Percentiles rank a stretch among this genome's conserved stretches.
Evolutionary conservation across 1,140 invertebrate genomes (phyloP).

Genomic region (Drosophila elegans): DNA sequence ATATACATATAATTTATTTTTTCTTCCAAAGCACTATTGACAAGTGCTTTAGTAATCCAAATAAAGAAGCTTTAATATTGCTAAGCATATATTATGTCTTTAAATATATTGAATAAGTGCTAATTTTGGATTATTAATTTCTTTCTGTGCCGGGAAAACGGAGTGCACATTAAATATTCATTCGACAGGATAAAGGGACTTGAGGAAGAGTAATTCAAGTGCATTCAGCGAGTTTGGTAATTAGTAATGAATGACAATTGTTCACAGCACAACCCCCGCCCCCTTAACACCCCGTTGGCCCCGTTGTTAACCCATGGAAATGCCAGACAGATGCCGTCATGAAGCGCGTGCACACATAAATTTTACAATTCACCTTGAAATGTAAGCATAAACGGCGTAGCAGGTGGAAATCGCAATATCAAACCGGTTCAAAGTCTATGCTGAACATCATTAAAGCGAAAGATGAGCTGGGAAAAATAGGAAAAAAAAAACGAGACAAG

Average conservation of each 20-base stretch:
- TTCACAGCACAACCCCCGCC: slow-evolving; percentile 12
- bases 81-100: too few relatives aligned
- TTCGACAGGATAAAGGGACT: slow-evolving; percentile 13
- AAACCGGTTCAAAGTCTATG: slow-evolving; percentile 49
- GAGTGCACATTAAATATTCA: slow-evolving; percentile 44
- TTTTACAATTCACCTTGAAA: slow-evolving; percentile 62
- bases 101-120: too few relatives aligned
- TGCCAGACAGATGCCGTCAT: slow-evolving; percentile 50
- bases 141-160: slow-evolving; percentile 19
- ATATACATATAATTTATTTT: too few relatives aligned
- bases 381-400: slow-evolving; percentile 44
- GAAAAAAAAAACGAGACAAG: slow-evolving; percentile 12
- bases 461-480: slow-evolving; percentile 37
- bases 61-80: too few relatives aligned
- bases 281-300: neutral
- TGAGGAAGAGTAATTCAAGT: slow-evolving; percentile 47
- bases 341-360: slow-evolving; percentile 58
- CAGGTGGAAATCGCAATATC: slow-evolving; percentile 46
- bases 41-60: too few relatives aligned
- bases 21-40: too few relatives aligned
- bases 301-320: slow-evolving; percentile 6
- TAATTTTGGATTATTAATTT: neutral
- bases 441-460: slow-evolving; percentile 25
- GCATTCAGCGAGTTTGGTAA: slow-evolving; percentile 68
- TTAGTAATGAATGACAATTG: slow-evolving; percentile 63